phyloP scores from a whole-genome alignment of 2,797 vertebrate species.

The Dendrocincla tyrannina region DNA sequence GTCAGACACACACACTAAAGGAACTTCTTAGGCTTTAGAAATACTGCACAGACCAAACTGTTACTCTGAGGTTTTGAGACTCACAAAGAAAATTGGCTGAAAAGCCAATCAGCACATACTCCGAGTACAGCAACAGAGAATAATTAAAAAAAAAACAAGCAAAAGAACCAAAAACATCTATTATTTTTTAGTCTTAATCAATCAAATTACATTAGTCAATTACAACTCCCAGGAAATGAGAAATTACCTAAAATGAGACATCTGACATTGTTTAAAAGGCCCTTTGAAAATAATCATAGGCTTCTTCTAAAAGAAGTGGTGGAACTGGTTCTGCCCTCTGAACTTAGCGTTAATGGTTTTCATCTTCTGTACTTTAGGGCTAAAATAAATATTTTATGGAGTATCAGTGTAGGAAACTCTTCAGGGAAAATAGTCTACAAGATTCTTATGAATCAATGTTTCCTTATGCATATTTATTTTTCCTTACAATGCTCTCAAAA shows the following conservation, averaged over 20 bases:
- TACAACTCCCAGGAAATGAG: neutral
- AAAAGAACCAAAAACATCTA: neutral
- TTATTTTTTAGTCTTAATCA: neutral
- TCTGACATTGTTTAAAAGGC: neutral
- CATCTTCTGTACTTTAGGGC: neutral
- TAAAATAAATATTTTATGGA: conserved; percentile 32
- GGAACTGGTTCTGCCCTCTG: neutral
- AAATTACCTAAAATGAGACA: neutral
- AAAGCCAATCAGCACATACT: neutral
- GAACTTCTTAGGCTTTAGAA: neutral
- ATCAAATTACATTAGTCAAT: neutral
- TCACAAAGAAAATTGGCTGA: neutral
- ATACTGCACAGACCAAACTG: neutral
- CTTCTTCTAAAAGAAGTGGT: neutral
- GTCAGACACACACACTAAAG: neutral
- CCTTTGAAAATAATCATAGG: neutral
- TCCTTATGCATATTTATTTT: conserved; percentile 19
- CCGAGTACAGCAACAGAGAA: neutral
- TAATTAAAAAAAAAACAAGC: neutral
- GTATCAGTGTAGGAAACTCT: neutral
- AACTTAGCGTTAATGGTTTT: conserved; percentile 23
- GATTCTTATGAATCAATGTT: conserved; percentile 14
- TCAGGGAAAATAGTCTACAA: conserved; percentile 6
- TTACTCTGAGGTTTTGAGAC: neutral
- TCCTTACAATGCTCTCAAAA: neutral